Base-by-base conservation (phyloP, 2,113 vertebrate species). In the Leucoraja erinaceus region DNA sequence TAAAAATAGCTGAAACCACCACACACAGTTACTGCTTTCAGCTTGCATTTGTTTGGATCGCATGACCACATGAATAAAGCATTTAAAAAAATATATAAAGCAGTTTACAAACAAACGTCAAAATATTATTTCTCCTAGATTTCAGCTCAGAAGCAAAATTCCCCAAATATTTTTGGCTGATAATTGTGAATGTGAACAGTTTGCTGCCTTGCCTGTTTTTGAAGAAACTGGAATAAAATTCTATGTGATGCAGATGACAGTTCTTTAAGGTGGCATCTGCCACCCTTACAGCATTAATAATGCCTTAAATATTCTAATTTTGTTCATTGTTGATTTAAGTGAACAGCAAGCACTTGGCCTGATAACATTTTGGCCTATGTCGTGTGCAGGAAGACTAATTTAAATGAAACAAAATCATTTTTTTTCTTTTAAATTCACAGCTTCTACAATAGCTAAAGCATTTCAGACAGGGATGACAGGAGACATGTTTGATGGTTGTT, bases 401-500 rank as follows among this genome's bases (percentile, higher is more conserved):
- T 72, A 54, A 91, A 91, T 72, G 66, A 91, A 22, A 33, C 5
- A 88, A 66, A 20, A 72, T 72, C 11, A 33, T 72, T 91, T 68
- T 91, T 68, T 90, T 88, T 63, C 25, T 56, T 11, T 74, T 22
- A 5, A 33, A 72, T 68, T 54, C 38, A 72, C 38, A 47, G 66
- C 90, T 54, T 91, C 22, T 12, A 47, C 47, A 28, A 72, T 72
- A 54, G 90, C 68, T 91, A 74, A 91, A 91, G 90, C 20, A 28
- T 74, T 94, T 94, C 68, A 0, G 9, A 93, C 94, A 93, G 61
- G 93, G 92, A 94, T 95, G 94, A 94, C 93, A 93, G 94, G 94
- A 95, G 96, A 95, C 93, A n/a, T 94, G 76, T 95, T 95, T 96
- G 95, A 95, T 95, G 94, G 94, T 95, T 96, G 94, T 95, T 96